Evolutionary conservation across 2,888 invertebrate genomes (phyloP).

Genomic region (Neoascia interrupta): DNA sequence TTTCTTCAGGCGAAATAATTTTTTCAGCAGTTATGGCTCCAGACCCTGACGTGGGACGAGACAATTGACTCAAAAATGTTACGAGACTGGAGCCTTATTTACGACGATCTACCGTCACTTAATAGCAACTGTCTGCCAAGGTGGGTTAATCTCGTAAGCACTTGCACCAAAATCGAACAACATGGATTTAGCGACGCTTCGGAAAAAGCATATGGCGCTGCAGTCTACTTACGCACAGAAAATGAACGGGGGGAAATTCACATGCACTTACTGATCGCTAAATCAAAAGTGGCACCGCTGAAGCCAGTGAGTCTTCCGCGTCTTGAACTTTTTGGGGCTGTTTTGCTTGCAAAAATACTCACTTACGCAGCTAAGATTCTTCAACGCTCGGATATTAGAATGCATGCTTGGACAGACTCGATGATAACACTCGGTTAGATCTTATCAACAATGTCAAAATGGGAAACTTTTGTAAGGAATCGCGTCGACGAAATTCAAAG

Average conservation of each 20-base stretch:
- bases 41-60: too few relatives aligned
- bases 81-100: too few relatives aligned
- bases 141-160: too few relatives aligned
- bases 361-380: not conserved
- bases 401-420: constrained; percentile 56
- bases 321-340: constrained; percentile 4
- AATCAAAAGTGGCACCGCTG: constrained; percentile 18
- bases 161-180: too few relatives aligned
- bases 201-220: too few relatives aligned
- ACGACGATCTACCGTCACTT: too few relatives aligned
- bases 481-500: not conserved
- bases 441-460: too few relatives aligned
- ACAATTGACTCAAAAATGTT: too few relatives aligned
- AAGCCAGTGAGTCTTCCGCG: constrained; percentile 8
- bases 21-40: too few relatives aligned
- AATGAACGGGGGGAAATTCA: not conserved
- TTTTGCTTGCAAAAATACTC: constrained; percentile 6
- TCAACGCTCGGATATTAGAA: not conserved
- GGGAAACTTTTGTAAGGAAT: not conserved
- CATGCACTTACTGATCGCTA: constrained; percentile 2
- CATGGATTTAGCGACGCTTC: too few relatives aligned
- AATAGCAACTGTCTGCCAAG: too few relatives aligned
- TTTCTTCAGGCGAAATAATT: too few relatives aligned
- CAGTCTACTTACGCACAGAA: constrained; percentile 6
- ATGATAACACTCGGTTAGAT: not conserved